Percentiles rank a stretch among this genome's conserved stretches.
Evolutionary conservation across 1,140 invertebrate species (phyloP).

Genomic region (Pseudachorutes palmiensis): DNA sequence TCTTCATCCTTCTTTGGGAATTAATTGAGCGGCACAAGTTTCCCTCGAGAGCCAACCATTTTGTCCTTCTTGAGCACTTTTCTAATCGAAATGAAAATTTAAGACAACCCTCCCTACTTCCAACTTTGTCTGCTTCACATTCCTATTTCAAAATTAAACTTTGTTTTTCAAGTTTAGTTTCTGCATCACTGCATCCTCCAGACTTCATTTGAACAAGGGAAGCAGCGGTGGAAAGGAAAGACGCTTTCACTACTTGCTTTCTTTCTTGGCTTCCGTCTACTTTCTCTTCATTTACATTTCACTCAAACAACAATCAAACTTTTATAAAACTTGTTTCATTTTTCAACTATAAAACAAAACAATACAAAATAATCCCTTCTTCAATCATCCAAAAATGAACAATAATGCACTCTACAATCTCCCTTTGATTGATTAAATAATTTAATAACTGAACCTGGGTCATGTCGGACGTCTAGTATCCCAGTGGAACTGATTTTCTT

Average conservation of each 20-base stretch:
- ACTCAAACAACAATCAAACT: background rate
- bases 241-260: background rate
- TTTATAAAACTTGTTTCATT: background rate
- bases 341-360: no score
- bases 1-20: slow-evolving; percentile 1
- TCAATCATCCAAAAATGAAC: background rate
- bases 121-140: no score
- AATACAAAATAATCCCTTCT: background rate
- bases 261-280: background rate
- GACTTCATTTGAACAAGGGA: background rate
- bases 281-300: background rate
- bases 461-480: slow-evolving; percentile 48
- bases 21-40: slow-evolving; percentile 16
- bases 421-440: background rate
- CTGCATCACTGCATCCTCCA: background rate
- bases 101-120: background rate
- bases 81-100: background rate
- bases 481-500: slow-evolving; percentile 53
- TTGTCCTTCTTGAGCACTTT: background rate
- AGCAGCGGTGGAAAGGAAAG: no score
- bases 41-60: background rate
- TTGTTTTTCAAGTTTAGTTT: background rate
- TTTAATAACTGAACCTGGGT: slow-evolving; percentile 37
- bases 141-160: no score
- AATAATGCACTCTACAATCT: background rate